Evolutionary conservation across 1,140 invertebrate genomes (phyloP).

Genomic region (Aphaenogaster rudis): DNA sequence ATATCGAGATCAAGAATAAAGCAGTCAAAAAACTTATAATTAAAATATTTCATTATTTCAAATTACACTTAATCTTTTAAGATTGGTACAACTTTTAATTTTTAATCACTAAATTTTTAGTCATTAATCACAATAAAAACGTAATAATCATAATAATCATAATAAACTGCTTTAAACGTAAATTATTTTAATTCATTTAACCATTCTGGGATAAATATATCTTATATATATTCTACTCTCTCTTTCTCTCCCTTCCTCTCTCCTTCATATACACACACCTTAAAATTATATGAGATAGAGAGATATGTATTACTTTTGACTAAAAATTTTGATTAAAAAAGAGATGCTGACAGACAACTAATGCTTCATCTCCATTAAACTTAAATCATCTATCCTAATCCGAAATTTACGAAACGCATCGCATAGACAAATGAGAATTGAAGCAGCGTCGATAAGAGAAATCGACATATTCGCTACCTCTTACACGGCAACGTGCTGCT

Average conservation of each 20-base stretch:
- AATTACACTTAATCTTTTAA: background rate
- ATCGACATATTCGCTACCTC: constrained; percentile 12
- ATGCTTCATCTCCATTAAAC: background rate
- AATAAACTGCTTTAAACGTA: background rate
- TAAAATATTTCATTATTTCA: background rate
- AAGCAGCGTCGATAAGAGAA: background rate
- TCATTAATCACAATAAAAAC: background rate
- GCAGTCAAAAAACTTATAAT: background rate
- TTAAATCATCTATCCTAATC: background rate
- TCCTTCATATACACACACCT: background rate
- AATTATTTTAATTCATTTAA: constrained; percentile 16
- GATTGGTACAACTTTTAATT: background rate
- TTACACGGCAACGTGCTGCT: constrained; percentile 7
- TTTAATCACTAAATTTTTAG: background rate
- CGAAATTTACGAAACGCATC: background rate
- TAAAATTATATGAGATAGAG: background rate
- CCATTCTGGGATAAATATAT: background rate
- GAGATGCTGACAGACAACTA: background rate
- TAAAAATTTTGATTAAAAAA: background rate
- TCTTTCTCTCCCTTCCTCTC: background rate
- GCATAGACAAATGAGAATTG: background rate
- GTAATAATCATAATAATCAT: too few species aligned
- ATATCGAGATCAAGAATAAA: background rate
- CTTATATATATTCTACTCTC: background rate
- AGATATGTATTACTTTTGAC: background rate